Evolutionary conservation across 2,113 vertebrate species (phyloP).

Genomic region (Hippocampus abdominalis): DNA sequence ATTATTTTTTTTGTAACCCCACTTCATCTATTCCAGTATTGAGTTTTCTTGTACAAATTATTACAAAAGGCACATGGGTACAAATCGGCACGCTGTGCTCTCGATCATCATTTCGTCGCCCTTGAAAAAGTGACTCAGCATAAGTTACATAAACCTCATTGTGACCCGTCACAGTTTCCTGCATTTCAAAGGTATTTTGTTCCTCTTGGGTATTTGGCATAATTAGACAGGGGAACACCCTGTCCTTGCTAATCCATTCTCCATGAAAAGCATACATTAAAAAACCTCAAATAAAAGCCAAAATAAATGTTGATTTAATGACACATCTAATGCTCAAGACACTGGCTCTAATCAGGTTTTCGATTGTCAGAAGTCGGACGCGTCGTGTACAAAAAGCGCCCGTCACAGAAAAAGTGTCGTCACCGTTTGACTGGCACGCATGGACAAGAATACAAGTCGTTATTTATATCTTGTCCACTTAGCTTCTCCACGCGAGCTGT

Average conservation of each 20-base stretch:
- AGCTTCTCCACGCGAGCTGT: constrained; percentile 13
- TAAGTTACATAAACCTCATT: constrained; percentile 38
- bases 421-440: background rate
- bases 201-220: constrained; percentile 32
- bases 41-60: too few species aligned
- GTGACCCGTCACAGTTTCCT: constrained; percentile 59
- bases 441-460: constrained; percentile 14
- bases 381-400: constrained; percentile 1
- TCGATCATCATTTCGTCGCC: constrained; percentile 19
- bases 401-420: background rate
- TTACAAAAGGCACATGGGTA: constrained; percentile 16
- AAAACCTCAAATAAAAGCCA: background rate
- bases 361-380: background rate
- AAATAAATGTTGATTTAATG: background rate
- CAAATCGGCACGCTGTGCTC: constrained; percentile 15
- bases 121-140: constrained; percentile 17
- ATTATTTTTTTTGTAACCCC: too few species aligned
- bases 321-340: background rate
- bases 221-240: constrained; percentile 45
- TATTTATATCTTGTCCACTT: background rate
- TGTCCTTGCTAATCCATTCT: constrained; percentile 38
- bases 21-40: background rate
- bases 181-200: constrained; percentile 56
- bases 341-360: constrained; percentile 17
- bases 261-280: constrained; percentile 25